phyloP scores from a whole-genome alignment of 2,888 invertebrate species.

The Apeira syringaria region DNA sequence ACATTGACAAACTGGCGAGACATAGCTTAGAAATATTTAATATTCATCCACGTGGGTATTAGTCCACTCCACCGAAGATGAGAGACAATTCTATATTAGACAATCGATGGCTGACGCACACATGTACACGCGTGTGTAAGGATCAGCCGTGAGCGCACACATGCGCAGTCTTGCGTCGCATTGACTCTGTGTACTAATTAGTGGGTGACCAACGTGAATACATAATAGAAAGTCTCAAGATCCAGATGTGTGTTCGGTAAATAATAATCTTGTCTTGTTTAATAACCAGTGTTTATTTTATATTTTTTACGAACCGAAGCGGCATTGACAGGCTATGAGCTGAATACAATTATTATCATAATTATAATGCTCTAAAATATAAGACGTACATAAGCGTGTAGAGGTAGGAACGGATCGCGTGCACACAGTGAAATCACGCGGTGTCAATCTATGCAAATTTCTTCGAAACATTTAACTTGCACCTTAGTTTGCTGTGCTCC shows the following conservation, averaged over 20 bases:
- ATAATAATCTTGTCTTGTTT: conserved; percentile 73
- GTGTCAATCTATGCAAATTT: conserved; percentile 82
- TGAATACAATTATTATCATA: conserved; percentile 58
- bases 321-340: conserved; percentile 52
- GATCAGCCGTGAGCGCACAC: conserved; percentile 7
- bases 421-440: conserved; percentile 62
- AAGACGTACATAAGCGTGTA: conserved; percentile 44
- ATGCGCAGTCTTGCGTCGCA: conserved; percentile 59
- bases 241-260: conserved; percentile 77
- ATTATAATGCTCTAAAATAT: conserved; percentile 49
- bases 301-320: conserved; percentile 65
- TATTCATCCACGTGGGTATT: conserved; percentile 64
- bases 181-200: conserved; percentile 82
- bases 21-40: conserved; percentile 70
- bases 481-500: conserved; percentile 63
- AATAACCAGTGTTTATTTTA: conserved; percentile 63
- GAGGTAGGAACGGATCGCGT: conserved; percentile 50
- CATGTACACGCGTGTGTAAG: conserved; percentile 25
- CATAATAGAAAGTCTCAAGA: conserved; percentile 77
- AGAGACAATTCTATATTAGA: conserved; percentile 11
- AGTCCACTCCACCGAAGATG: conserved; percentile 18
- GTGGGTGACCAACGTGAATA: conserved; percentile 80
- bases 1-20: conserved; percentile 75
- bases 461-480: conserved; percentile 76
- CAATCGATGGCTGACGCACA: conserved; percentile 25